Evolutionary conservation across 2,888 invertebrate species (phyloP).

Genomic region (Oscheius sp.): DNA sequence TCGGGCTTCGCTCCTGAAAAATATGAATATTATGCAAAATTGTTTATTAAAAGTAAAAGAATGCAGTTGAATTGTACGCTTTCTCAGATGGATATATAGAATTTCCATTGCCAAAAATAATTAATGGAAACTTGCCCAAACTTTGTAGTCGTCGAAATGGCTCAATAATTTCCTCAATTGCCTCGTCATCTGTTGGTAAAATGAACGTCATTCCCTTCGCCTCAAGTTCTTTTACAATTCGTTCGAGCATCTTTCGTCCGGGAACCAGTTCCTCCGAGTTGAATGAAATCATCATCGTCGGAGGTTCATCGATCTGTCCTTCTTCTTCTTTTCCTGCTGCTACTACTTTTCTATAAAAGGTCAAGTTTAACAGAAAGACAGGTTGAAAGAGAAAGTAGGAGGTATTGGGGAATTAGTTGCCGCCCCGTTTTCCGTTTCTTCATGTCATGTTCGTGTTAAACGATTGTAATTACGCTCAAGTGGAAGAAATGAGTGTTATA

Average conservation of each 20-base stretch:
- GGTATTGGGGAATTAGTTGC: too few relatives aligned
- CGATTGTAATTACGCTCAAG: neutral
- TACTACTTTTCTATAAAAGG: too few relatives aligned
- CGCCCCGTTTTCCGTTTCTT: too few relatives aligned
- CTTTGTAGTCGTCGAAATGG: slow-evolving; percentile 3
- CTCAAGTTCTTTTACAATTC: slow-evolving; percentile 36
- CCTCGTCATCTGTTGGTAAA: slow-evolving; percentile 22
- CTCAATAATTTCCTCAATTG: slow-evolving; percentile 9
- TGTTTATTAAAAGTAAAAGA: too few relatives aligned
- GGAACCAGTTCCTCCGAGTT: slow-evolving; percentile 33
- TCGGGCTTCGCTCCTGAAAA: slow-evolving; percentile 20
- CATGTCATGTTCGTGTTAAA: too few relatives aligned
- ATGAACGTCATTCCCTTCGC: slow-evolving; percentile 33
- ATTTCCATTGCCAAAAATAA: too few relatives aligned
- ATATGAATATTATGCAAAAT: too few relatives aligned
- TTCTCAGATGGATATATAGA: too few relatives aligned
- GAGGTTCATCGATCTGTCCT: slow-evolving; percentile 4
- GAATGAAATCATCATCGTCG: slow-evolving; percentile 23
- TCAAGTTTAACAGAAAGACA: neutral
- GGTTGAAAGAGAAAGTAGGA: neutral
- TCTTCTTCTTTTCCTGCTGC: neutral
- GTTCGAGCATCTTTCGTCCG: slow-evolving; percentile 33
- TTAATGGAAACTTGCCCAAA: slow-evolving; percentile 9
- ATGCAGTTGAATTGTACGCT: too few relatives aligned
- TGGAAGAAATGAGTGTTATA: neutral